Percentiles rank a stretch among this genome's conserved stretches.
These are phyloP conservation scores for Drosophila buzzatii DNA, from an alignment of 2,888 invertebrate genomes.

Conservation along the genomic window DNA sequence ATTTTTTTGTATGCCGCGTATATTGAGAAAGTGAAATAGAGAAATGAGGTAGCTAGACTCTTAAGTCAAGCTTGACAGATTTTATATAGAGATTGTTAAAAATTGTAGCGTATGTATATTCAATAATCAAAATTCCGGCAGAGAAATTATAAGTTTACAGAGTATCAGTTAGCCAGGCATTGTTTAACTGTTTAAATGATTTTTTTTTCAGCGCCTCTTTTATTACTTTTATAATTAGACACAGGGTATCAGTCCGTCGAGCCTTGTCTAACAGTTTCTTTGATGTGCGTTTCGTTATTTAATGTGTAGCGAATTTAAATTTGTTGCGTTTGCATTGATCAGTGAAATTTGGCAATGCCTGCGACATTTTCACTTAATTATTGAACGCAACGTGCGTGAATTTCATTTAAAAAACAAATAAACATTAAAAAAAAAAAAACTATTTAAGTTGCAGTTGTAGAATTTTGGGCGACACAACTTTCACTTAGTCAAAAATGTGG, in stretches of 20 bases:
- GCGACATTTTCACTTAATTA: constrained; percentile 43
- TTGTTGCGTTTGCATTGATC: constrained; percentile 32
- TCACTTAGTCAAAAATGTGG: constrained; percentile 41
- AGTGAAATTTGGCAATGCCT: constrained; percentile 55
- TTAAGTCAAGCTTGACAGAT: not conserved
- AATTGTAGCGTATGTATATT: not conserved
- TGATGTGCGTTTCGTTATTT: constrained; percentile 13
- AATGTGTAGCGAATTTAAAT: constrained; percentile 60
- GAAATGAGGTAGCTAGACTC: not conserved
- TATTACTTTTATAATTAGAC: not conserved
- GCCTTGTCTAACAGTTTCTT: not conserved
- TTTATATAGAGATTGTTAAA: not conserved
- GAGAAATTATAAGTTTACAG: not conserved
- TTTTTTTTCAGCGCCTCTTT: not conserved
- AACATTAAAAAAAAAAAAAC: not conserved
- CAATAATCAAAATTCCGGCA: too few relatives aligned
- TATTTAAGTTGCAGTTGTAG: constrained; percentile 48
- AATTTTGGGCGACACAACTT: constrained; percentile 46
- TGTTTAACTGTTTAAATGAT: not conserved
- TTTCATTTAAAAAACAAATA: constrained; percentile 50
- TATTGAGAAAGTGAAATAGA: not conserved
- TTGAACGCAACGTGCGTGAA: constrained; percentile 36
- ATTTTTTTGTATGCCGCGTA: constrained; percentile 6
- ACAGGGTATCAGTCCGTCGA: constrained; percentile 2
- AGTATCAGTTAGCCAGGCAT: not conserved